A percentile compares a stretch with the other conserved stretches of the same genome.
These are phyloP conservation scores for Drosophila sordidula DNA, from an alignment of 2,888 invertebrate species.

Conservation along the genomic window DNA sequence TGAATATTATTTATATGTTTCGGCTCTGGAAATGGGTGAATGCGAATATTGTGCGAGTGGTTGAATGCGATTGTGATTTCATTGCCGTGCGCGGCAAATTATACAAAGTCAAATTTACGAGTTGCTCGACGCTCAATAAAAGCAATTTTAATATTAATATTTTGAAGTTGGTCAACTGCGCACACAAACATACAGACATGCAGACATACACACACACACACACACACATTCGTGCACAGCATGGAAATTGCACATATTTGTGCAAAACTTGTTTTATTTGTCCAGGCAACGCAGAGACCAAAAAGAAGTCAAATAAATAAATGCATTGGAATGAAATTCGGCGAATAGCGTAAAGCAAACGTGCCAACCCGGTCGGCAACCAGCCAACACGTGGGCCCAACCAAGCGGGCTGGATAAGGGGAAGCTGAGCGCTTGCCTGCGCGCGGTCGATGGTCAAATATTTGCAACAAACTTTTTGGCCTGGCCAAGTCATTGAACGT, in stretches of 20 bases:
- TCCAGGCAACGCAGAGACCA: constrained; percentile 27
- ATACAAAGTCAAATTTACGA: constrained; percentile 70
- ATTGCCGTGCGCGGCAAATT: constrained; percentile 46
- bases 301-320: constrained; percentile 77
- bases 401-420: background rate
- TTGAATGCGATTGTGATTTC: constrained; percentile 34
- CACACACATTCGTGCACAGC: constrained; percentile 20
- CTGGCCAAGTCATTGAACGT: constrained; percentile 77
- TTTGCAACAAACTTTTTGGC: constrained; percentile 76
- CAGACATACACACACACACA: too few relatives aligned
- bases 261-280: constrained; percentile 49
- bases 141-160: constrained; percentile 74
- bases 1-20: constrained; percentile 57
- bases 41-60: constrained; percentile 9
- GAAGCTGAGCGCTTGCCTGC: constrained; percentile 25
- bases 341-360: constrained; percentile 52
- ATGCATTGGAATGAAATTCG: constrained; percentile 66
- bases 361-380: constrained; percentile 49
- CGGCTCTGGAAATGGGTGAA: constrained; percentile 13
- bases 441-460: constrained; percentile 72
- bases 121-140: constrained; percentile 51
- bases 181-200: constrained; percentile 10
- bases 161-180: constrained; percentile 49
- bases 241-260: constrained; percentile 33
- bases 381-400: constrained; percentile 40